These are phyloP conservation scores for Limnephilus lunatus DNA, from an alignment of 2,888 invertebrate species.

Conservation along the genomic window DNA sequence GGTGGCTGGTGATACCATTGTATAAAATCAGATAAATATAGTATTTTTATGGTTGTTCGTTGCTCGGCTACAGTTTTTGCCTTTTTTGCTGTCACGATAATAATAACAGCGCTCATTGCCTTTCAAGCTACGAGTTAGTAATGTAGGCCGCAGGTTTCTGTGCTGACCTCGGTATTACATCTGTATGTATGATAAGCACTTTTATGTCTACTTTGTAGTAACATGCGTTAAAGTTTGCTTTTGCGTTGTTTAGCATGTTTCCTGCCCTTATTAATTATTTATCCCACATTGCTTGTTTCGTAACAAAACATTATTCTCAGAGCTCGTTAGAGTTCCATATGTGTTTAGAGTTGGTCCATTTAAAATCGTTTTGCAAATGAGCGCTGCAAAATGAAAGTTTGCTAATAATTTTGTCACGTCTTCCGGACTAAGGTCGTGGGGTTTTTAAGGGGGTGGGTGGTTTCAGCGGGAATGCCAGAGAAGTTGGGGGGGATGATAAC, in stretches of 20 bases:
- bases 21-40: too few relatives aligned
- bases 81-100: too few relatives aligned
- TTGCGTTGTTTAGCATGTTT: neutral
- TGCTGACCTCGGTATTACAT: neutral
- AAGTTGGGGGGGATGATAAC: neutral
- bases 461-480: neutral
- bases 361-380: slow-evolving; percentile 30
- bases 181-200: neutral
- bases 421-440: neutral
- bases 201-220: neutral
- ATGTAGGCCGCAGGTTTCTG: neutral
- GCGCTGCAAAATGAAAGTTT: slow-evolving; percentile 8
- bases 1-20: too few relatives aligned
- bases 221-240: neutral
- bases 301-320: neutral
- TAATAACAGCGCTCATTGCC: neutral
- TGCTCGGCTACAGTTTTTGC: too few relatives aligned
- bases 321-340: slow-evolving; percentile 4
- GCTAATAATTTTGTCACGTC: slow-evolving; percentile 8
- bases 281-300: neutral
- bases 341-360: slow-evolving; percentile 14
- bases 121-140: neutral
- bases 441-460: neutral
- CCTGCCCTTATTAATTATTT: neutral
- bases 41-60: too few relatives aligned